These are phyloP conservation scores for Xiphophorus birchmanni DNA, from an alignment of 2,797 vertebrate genomes.

Conservation along the genomic window DNA sequence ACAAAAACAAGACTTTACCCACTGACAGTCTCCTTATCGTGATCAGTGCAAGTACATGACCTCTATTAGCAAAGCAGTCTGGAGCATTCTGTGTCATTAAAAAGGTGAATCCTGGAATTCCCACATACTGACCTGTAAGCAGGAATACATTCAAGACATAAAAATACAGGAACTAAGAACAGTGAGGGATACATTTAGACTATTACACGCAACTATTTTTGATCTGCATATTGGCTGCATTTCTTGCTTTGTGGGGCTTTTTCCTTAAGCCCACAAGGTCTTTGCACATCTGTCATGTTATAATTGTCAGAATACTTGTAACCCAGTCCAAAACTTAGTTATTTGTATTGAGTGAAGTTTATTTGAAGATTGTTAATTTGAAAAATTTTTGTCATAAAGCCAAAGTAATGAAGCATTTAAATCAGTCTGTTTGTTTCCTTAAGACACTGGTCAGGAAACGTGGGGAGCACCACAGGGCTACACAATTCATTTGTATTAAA, in stretches of 20 bases:
- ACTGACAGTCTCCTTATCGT: conserved; percentile 57
- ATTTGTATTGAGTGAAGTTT: too few species aligned
- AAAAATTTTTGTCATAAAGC: not conserved
- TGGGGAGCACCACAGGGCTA: too few species aligned
- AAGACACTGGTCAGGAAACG: not conserved
- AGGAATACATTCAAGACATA: conserved; percentile 3
- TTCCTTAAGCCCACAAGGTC: not conserved
- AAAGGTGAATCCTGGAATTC: conserved; percentile 41
- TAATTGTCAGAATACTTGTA: too few species aligned
- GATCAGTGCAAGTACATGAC: conserved; percentile 62
- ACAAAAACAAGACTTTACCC: conserved; percentile 6
- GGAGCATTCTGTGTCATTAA: conserved; percentile 48
- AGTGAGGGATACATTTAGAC: not conserved
- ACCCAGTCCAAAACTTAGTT: too few species aligned
- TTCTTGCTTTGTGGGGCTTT: not conserved
- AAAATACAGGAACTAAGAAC: not conserved
- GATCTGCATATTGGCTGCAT: not conserved
- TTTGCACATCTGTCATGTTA: not conserved
- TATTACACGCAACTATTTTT: too few species aligned
- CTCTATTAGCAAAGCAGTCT: conserved; percentile 56
- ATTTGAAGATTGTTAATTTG: too few species aligned
- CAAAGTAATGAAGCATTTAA: not conserved
- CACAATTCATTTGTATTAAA: not conserved
- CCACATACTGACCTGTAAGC: conserved; percentile 6
- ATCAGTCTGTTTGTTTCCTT: not conserved